phyloP scores from a whole-genome alignment of 2,113 vertebrate species.

The Sander vitreus region DNA sequence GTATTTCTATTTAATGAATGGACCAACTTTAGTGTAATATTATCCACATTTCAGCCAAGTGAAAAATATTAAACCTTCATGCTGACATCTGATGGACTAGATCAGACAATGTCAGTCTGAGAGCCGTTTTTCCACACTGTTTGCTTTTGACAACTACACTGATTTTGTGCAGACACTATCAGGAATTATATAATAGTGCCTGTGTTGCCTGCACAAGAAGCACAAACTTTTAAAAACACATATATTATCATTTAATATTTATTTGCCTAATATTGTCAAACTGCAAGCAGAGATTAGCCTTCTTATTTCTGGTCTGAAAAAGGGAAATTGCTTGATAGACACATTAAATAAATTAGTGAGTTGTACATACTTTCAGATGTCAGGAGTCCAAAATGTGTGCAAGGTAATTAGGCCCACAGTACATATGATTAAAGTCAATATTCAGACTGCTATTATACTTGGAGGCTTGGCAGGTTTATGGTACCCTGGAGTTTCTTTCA shows the following conservation, averaged over 20 bases:
- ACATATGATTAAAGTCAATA: slow-evolving; percentile 37
- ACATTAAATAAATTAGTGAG: slow-evolving; percentile 27
- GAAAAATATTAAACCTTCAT: slow-evolving; percentile 12
- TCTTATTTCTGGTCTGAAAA: slow-evolving; percentile 23
- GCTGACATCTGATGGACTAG: slow-evolving; percentile 10
- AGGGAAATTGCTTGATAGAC: slow-evolving; percentile 38
- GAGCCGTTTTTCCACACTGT: not conserved
- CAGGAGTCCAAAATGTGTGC: slow-evolving; percentile 8
- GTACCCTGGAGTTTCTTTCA: slow-evolving; percentile 41
- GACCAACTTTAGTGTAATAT: not conserved
- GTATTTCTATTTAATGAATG: slow-evolving; percentile 1
- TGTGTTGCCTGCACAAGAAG: not conserved
- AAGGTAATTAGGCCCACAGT: slow-evolving; percentile 24
- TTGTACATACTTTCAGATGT: slow-evolving; percentile 10
- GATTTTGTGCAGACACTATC: not conserved
- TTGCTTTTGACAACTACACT: not conserved
- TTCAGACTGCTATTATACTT: slow-evolving; percentile 43
- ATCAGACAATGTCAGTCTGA: not conserved
- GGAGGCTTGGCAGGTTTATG: slow-evolving; percentile 40
- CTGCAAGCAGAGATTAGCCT: slow-evolving; percentile 2
- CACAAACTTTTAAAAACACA: not conserved
- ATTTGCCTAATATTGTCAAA: slow-evolving; percentile 13
- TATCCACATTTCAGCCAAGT: not conserved
- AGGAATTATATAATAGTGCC: not conserved
- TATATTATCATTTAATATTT: slow-evolving; percentile 1